Conservation (phyloP, 2,888 invertebrate genomes). For the Hyalella azteca region DNA sequence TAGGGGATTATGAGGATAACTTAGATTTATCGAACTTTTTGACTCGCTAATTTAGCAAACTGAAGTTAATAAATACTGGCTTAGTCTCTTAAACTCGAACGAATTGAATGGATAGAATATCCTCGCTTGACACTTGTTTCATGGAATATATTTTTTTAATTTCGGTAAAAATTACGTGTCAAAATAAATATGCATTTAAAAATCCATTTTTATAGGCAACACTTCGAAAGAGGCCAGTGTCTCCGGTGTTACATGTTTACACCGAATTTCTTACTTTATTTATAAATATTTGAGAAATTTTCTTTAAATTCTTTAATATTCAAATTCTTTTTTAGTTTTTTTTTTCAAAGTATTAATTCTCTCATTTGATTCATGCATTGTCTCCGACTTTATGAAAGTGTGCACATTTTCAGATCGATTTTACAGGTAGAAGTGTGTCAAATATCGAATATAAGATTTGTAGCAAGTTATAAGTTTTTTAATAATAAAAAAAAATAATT, state of each 20-base stretch:
- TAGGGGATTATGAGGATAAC: no score
- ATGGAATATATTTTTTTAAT: not conserved
- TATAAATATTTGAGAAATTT: not conserved
- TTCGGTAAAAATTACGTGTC: not conserved
- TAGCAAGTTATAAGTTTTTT: not conserved
- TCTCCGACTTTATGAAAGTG: not conserved
- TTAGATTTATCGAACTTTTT: no score
- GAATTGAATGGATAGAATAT: not conserved
- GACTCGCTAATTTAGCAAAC: no score
- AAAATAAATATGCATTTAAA: not conserved
- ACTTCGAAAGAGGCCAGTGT: not conserved
- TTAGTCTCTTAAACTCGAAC: no score
- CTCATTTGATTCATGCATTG: not conserved
- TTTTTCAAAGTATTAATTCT: not conserved
- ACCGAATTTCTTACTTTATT: not conserved
- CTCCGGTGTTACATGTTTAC: not conserved
- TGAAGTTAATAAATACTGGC: no score
- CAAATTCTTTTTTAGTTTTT: not conserved
- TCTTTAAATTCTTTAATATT: not conserved
- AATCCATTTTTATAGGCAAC: not conserved
- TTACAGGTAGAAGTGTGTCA: not conserved
- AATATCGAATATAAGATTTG: not conserved
- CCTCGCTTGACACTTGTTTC: not conserved
- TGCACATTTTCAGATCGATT: not conserved
- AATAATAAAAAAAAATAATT: not conserved